Percentiles rank a stretch among this genome's conserved stretches.
Evolutionary conservation across 2,888 invertebrate genomes (phyloP).

Genomic region (Sinotaia quadrata): DNA sequence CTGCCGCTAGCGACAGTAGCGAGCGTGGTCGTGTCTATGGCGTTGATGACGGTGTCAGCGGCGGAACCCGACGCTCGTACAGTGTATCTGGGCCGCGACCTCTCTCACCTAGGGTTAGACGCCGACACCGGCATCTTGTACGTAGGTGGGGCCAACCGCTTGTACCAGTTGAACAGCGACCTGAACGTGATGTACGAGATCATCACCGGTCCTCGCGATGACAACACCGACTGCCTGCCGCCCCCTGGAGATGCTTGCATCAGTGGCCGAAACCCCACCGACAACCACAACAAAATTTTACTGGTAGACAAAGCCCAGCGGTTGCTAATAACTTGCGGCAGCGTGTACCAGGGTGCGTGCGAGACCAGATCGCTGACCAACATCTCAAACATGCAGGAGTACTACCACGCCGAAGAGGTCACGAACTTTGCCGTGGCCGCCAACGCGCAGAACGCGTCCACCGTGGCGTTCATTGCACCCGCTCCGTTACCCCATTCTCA

Average conservation of each 20-base stretch:
- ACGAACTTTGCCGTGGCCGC: slow-evolving; percentile 81
- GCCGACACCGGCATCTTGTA: slow-evolving; percentile 73
- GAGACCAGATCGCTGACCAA: slow-evolving; percentile 57
- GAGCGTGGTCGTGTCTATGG: too few species aligned
- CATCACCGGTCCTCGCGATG: slow-evolving; percentile 79
- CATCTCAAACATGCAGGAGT: slow-evolving; percentile 45
- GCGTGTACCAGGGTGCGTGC: slow-evolving; percentile 65
- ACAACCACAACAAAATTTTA: slow-evolving; percentile 65
- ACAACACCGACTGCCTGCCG: slow-evolving; percentile 88
- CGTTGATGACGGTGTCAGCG: too few species aligned
- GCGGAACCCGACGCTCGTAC: slow-evolving; percentile 24
- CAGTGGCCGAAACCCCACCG: slow-evolving; percentile 44
- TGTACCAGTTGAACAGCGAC: slow-evolving; percentile 92
- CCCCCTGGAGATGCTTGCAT: slow-evolving; percentile 43
- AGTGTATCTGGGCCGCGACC: slow-evolving; percentile 38
- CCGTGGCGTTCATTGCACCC: slow-evolving; percentile 96
- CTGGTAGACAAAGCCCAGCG: slow-evolving; percentile 55
- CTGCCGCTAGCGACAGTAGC: too few species aligned
- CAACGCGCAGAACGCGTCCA: slow-evolving; percentile 93
- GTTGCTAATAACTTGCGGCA: slow-evolving; percentile 69
- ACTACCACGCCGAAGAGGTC: slow-evolving; percentile 42
- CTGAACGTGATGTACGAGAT: slow-evolving; percentile 82
- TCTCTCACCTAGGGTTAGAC: slow-evolving; percentile 43
- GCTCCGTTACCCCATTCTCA: slow-evolving; percentile 73
- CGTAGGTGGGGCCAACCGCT: slow-evolving; percentile 92